phyloP scores from a whole-genome alignment of 2,797 vertebrate genomes.

The Morus bassanus region DNA sequence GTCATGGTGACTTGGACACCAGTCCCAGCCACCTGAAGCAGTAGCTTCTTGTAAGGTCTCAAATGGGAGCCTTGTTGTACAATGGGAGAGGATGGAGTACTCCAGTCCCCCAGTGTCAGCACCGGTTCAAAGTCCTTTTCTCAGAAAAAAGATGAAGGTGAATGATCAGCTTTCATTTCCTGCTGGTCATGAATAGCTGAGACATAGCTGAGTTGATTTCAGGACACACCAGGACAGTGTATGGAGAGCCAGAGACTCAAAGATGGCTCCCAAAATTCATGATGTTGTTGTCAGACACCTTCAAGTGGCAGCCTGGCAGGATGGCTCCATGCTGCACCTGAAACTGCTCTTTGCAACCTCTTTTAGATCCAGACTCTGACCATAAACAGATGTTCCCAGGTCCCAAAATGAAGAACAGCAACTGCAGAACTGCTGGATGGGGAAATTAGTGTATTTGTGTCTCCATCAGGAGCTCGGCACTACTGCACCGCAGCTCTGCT shows the following conservation, averaged over 20 bases:
- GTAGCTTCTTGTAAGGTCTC: background rate
- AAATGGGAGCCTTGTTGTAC: background rate
- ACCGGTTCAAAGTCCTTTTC: background rate
- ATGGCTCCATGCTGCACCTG: background rate
- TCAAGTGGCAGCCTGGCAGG: fast-evolving
- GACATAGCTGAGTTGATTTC: background rate
- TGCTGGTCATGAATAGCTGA: background rate
- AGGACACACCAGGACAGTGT: background rate
- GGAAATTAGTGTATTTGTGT: background rate
- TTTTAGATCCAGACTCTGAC: background rate
- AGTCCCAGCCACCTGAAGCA: background rate
- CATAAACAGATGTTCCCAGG: background rate
- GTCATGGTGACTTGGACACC: background rate
- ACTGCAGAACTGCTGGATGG: background rate
- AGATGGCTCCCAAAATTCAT: background rate
- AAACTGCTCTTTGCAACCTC: background rate
- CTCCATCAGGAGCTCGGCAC: background rate
- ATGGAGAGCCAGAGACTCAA: background rate
- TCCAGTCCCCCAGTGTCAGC: background rate
- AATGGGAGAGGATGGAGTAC: background rate
- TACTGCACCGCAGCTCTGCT: background rate
- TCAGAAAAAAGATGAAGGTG: background rate
- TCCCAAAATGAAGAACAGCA: background rate
- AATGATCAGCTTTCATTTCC: background rate
- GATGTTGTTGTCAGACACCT: background rate